These are phyloP conservation scores for Adineta ricciae DNA, from an alignment of 2,888 invertebrate species.

Conservation along the genomic window DNA sequence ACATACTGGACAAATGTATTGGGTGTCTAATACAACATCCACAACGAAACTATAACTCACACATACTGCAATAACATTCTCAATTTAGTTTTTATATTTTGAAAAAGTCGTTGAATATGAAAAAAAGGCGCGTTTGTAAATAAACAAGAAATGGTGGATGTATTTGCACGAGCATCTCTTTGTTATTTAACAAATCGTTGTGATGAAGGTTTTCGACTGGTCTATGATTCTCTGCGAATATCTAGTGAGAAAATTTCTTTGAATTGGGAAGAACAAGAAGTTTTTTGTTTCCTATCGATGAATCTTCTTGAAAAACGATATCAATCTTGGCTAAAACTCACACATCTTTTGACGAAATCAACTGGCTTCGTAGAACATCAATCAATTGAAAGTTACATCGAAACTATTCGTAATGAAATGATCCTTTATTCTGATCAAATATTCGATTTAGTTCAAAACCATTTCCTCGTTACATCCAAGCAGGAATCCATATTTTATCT, in stretches of 20 bases:
- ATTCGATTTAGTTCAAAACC: not conserved
- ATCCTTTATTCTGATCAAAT: not conserved
- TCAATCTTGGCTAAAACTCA: not conserved
- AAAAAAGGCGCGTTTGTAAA: too few species aligned
- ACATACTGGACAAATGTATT: not conserved
- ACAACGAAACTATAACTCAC: too few species aligned
- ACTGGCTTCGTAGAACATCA: not conserved
- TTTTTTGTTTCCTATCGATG: not conserved
- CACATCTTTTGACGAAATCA: not conserved
- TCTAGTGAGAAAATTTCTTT: too few species aligned
- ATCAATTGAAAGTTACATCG: not conserved
- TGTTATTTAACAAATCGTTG: not conserved
- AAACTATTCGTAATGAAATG: not conserved
- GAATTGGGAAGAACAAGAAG: not conserved
- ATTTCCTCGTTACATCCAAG: not conserved
- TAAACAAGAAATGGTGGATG: not conserved
- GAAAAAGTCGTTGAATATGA: too few species aligned
- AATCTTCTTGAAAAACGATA: not conserved
- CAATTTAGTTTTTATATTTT: too few species aligned
- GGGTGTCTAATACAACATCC: too few species aligned
- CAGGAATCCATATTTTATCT: not conserved
- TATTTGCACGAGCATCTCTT: not conserved
- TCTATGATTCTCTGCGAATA: not conserved
- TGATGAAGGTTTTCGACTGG: not conserved
- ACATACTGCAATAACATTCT: too few species aligned